These are phyloP conservation scores for Pocillopora damicornis DNA, from an alignment of 64 coral and sea anemone genomes.

Conservation along the genomic window DNA sequence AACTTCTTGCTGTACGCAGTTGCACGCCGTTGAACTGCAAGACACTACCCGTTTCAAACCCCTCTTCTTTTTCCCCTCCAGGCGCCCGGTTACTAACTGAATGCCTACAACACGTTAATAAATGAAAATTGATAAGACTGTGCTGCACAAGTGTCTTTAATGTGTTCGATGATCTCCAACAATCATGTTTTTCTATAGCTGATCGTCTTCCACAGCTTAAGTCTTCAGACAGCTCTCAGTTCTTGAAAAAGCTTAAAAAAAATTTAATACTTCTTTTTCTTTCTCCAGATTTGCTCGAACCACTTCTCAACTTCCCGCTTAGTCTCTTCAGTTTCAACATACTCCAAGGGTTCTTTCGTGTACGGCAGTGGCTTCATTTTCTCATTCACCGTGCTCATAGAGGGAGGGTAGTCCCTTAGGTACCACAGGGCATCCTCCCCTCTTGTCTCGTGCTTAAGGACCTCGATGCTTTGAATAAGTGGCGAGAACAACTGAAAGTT, in stretches of 20 bases:
- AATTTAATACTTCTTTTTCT: slow-evolving; percentile 53
- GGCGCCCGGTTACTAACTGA: too few relatives aligned
- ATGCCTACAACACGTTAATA: too few relatives aligned
- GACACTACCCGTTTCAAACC: too few relatives aligned
- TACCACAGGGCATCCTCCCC: slow-evolving; percentile 75
- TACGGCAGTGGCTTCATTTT: slow-evolving; percentile 86
- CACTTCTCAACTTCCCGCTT: slow-evolving; percentile 81
- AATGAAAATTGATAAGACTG: too few relatives aligned
- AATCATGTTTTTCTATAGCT: too few relatives aligned
- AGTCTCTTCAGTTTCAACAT: slow-evolving; percentile 73
- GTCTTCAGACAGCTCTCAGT: too few relatives aligned
- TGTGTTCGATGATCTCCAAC: too few relatives aligned
- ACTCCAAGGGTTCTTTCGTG: slow-evolving; percentile 63
- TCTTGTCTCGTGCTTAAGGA: slow-evolving; percentile 75
- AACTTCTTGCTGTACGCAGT: too few relatives aligned
- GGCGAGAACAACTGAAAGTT: slow-evolving; percentile 96
- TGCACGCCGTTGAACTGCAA: too few relatives aligned
- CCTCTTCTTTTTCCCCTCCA: too few relatives aligned
- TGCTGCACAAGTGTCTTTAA: too few relatives aligned
- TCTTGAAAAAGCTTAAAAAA: neutral
- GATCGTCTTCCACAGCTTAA: too few relatives aligned
- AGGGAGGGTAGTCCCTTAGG: slow-evolving; percentile 89
- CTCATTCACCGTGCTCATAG: slow-evolving; percentile 82
- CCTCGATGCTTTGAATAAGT: slow-evolving; percentile 86
- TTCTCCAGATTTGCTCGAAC: slow-evolving; percentile 81